These are phyloP conservation scores for Hydrolagus colliei DNA, from an alignment of 2,797 vertebrate genomes.

Conservation along the genomic window DNA sequence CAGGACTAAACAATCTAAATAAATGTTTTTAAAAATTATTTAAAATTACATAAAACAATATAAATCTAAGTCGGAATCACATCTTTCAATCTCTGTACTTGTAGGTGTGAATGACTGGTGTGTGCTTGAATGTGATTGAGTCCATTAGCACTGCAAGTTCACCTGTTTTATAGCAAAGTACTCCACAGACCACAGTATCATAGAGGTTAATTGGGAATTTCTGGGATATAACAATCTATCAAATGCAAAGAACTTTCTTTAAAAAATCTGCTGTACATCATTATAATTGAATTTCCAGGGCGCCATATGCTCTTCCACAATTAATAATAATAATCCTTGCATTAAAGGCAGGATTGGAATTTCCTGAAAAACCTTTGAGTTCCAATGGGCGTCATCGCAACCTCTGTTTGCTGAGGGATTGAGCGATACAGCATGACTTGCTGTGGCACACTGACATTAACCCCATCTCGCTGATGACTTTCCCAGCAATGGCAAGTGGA, in stretches of 20 bases:
- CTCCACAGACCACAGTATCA: neutral
- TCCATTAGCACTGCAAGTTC: neutral
- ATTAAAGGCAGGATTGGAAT: neutral
- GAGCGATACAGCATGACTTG: neutral
- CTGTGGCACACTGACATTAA: neutral
- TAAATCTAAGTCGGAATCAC: neutral
- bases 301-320: neutral
- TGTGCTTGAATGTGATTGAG: neutral
- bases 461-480: neutral
- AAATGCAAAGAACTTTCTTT: neutral
- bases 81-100: neutral
- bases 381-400: neutral
- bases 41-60: neutral
- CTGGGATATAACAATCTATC: neutral
- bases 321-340: neutral
- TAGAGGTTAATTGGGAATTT: neutral
- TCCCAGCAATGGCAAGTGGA: neutral
- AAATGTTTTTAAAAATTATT: too few relatives aligned
- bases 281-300: neutral
- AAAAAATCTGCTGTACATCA: neutral
- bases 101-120: neutral
- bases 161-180: neutral
- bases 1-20: too few relatives aligned
- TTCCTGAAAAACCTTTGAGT: neutral
- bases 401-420: neutral